Base-by-base conservation (phyloP, 1,140 invertebrate species). In the Microplitis demolitor region DNA sequence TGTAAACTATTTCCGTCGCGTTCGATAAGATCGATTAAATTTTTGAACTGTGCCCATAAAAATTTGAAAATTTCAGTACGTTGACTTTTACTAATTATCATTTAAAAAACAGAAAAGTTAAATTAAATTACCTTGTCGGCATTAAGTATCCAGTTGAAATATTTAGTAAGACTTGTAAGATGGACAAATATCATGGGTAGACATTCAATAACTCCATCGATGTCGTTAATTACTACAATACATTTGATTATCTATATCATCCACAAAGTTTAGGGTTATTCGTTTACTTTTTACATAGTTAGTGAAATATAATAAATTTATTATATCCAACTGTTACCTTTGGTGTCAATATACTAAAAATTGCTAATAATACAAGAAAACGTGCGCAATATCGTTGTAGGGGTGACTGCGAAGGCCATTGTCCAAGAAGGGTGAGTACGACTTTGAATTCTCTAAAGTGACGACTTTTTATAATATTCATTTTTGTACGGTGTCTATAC, bases 401-500 rank as follows among this genome's bases (percentile, higher is more conserved):
- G 3, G 3, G 58, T 13, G 13, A 56, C 14, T 72, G 70, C 35
- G 11, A 66, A 14, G 70, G 70, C 70, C 70, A 72, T 66, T 66
- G 70, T n/a, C 70, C 70, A n/a, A 72, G 62, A 39, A 24, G 54
- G 45, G 4, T 37, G 5, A 72, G 70, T n/a, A 72, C 16, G 56
- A 56, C 9, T 33, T 66, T 72, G 50, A 56, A 66, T 24, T 66
- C 37, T 66, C 35, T 45, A 72, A 8, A 66, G 45, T 66, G 61
- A 16, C 13, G 70, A 13, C 34, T 37, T 14, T 66, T 45, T 4
- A 66, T 11, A n/a, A 72, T 33, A 63, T 72, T 56, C 70, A 72
- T 72, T 24, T 6, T n/a, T 3, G 13, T 35, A 31, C 13, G 39
- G 6, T 9, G 39, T 45, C 11, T 33, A 31, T 60, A 9, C 8